Base-by-base conservation (phyloP, 2,888 invertebrate genomes). In the Rotaria sp. region DNA sequence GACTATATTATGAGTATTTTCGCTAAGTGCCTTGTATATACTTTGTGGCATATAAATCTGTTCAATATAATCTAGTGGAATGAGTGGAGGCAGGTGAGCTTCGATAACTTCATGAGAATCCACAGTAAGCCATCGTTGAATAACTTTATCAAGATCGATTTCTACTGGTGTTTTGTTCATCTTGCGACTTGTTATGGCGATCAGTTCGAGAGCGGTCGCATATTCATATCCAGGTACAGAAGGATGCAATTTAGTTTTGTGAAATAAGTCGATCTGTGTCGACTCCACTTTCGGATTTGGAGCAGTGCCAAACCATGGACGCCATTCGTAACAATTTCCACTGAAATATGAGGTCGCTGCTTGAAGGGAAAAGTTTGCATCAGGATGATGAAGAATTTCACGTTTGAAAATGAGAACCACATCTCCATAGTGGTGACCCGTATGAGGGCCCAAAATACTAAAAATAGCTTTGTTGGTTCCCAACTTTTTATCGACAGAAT, bases 11-110 rank as follows among this genome's bases (percentile, higher is more conserved):
- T 26, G 67, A 11, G n/a, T 67, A 5, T 67, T 26, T 5, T n/a
- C 26, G 13, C 4, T 35, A 10, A 67, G 35, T 30, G 67, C 2
- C 2, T 67, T 5, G 15, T 30, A 30, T 67, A 67, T 30, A 7
- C 2, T 30, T 67, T 67, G 15, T 67, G 67, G n/a, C 67, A 35
- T 67, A 67, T 67, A 67, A 67, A 67, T 35, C 7, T 67, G 67
- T 67, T 67, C 30, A 67, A 67, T 67, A 67, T 67, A 67, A 67
- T 67, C 67, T 67, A 67, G 26, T 67, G 67, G 67, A 30, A 67
- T 67, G 2, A 67, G 35, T 67, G 7, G 26, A 30, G 67, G 67
- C 67, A 67, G 35, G 26, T 67, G 67, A 67, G 67, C 67, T 67
- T 67, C 67, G 67, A 67, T 67, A 13, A n/a, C 35, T 67, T 35